Evolutionary conservation across 2,888 invertebrate species (phyloP).

Genomic region (Flabesymbios commensalis): DNA sequence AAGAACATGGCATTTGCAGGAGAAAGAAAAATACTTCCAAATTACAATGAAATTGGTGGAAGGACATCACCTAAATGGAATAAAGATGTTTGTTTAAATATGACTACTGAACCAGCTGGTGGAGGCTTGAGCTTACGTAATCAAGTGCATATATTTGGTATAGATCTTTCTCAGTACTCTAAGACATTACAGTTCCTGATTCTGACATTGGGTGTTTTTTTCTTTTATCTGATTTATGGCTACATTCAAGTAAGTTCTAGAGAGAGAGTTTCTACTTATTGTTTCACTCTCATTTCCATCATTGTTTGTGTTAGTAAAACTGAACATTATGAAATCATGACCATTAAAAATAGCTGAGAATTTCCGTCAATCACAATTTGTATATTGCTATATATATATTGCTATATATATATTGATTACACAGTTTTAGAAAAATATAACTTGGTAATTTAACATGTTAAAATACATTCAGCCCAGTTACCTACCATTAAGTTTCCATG

Average conservation of each 20-base stretch:
- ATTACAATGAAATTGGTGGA: too few species aligned
- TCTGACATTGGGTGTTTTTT: slow-evolving; percentile 80
- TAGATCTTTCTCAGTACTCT: background rate
- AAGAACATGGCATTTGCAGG: too few species aligned
- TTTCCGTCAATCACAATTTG: too few species aligned
- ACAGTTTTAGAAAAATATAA: background rate
- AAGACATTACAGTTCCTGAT: slow-evolving; percentile 70
- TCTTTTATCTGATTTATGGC: slow-evolving; percentile 87
- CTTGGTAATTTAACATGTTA: too few species aligned
- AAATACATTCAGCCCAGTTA: too few species aligned
- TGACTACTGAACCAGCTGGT: too few species aligned
- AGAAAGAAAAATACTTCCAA: too few species aligned
- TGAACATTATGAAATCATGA: background rate
- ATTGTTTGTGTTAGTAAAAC: background rate
- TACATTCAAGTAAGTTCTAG: slow-evolving; percentile 70
- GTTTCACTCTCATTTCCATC: background rate
- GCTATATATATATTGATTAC: slow-evolving; percentile 10
- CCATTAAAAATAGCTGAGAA: background rate
- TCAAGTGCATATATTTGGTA: background rate
- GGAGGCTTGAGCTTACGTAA: too few species aligned
- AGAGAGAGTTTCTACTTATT: slow-evolving; percentile 18
- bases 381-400: slow-evolving; percentile 1
- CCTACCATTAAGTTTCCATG: too few species aligned
- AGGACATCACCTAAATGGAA: too few species aligned
- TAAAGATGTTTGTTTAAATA: too few species aligned